These are phyloP conservation scores for Gymnoscopelus microlampas DNA, from an alignment of 2,797 vertebrate genomes.

Conservation along the genomic window DNA sequence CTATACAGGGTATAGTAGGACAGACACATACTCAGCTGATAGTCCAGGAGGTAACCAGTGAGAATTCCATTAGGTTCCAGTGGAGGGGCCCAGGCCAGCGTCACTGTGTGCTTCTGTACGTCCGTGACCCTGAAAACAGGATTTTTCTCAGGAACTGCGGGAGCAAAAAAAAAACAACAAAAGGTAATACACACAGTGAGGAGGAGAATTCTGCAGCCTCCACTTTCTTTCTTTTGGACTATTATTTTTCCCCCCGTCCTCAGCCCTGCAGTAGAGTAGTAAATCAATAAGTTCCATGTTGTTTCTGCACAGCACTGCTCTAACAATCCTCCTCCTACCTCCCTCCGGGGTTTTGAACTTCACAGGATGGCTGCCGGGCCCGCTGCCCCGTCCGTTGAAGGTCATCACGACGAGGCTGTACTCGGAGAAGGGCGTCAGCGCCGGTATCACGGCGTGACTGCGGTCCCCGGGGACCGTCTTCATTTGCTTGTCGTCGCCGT, in stretches of 20 bases:
- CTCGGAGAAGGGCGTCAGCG: constrained; percentile 91
- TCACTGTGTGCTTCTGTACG: constrained; percentile 85
- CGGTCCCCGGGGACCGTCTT: constrained; percentile 86
- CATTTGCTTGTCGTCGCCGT: constrained; percentile 84
- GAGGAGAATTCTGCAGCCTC: constrained; percentile 42
- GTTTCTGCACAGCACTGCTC: constrained; percentile 45
- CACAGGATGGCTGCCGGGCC: constrained; percentile 89
- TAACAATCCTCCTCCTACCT: constrained; percentile 84
- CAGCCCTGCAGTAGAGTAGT: constrained; percentile 49
- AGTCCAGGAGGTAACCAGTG: constrained; percentile 89
- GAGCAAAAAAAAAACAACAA: constrained; percentile 22
- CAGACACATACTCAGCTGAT: constrained; percentile 91
- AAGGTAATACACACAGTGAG: constrained; percentile 48
- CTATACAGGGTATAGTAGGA: background rate
- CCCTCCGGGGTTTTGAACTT: constrained; percentile 94
- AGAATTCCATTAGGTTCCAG: constrained; percentile 89
- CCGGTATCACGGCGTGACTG: constrained; percentile 83
- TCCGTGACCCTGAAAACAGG: constrained; percentile 87
- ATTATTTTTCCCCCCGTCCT: constrained; percentile 59
- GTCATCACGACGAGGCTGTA: constrained; percentile 90
- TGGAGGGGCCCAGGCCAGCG: constrained; percentile 90
- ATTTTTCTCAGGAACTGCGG: constrained; percentile 90
- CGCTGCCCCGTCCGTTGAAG: constrained; percentile 91
- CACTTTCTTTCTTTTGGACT: constrained; percentile 47
- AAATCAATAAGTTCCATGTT: constrained; percentile 70